Evolutionary conservation across 1,140 invertebrate species (phyloP), one percentile per base, ranked within the genome.

Genomic region (Anadara kagoshimensis): DNA sequence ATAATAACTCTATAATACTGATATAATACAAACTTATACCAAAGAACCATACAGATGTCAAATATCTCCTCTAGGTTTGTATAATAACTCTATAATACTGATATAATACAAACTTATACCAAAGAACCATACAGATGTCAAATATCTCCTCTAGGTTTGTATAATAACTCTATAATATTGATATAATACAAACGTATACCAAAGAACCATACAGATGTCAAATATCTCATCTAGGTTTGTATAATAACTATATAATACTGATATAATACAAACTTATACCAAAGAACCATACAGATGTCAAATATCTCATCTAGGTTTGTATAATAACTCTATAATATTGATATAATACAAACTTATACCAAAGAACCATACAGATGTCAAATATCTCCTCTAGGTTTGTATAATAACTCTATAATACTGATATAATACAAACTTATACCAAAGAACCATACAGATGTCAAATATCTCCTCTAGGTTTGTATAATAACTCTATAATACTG

Each of bases 11-110:
- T 22, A 41, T 22, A 20, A 56, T n/a, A 67, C 24, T n/a, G 59
- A 62, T 44, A 62, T 62, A n/a, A 62, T 44, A 8, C 20, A 62
- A 2, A 44, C 45, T 14, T 62, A 62, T 24, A 62, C 59, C 0
- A 43, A 62, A 16, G 22, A 62, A 12, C 29, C 59, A 8, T 22
- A 62, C 29, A 12, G n/a, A 14, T 62, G 59, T 62, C 24, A 36
- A 3, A 36, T 36, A 7, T 7, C 29, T 36, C 29, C 29, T 36
- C 7, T 36, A 36, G 29, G 29, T 36, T 36, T 36, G 29, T 36
- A 36, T 36, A 36, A 3, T 7, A 64, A 11, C 26, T 61, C 8
- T 22, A 41, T 22, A 20, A 56, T n/a, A 67, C 24, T n/a, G 59
- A 62, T 44, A 62, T 62, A n/a, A 62, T 44, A 8, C 20, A 62